These are phyloP conservation scores for Macrophya annulata DNA, from an alignment of 2,888 invertebrate species.

Conservation along the genomic window DNA sequence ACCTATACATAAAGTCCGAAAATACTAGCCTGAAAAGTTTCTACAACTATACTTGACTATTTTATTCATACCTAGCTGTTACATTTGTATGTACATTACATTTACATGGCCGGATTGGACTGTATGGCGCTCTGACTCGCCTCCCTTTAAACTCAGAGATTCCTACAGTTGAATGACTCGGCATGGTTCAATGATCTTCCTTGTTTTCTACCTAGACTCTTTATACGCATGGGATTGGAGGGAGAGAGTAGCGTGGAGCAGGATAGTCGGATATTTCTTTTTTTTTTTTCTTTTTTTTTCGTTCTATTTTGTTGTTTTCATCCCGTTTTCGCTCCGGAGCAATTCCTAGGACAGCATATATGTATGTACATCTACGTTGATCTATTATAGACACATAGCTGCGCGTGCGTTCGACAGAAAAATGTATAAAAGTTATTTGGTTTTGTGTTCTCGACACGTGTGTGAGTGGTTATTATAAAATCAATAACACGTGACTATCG, in stretches of 20 bases:
- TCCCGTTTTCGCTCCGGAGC: neutral
- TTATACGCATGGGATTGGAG: constrained; percentile 15
- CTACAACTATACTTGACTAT: neutral
- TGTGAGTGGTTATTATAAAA: constrained; percentile 21
- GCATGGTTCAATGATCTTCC: constrained; percentile 47
- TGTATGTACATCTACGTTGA: too few relatives aligned
- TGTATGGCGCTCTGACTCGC: neutral
- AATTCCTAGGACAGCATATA: neutral
- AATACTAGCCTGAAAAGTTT: constrained; percentile 15
- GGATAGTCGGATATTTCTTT: neutral
- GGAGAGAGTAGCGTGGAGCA: neutral
- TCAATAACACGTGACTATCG: constrained; percentile 50
- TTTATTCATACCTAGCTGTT: neutral
- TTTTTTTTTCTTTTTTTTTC: neutral
- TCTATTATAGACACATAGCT: neutral
- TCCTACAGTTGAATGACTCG: constrained; percentile 37
- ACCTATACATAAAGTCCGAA: neutral
- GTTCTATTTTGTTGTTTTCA: neutral
- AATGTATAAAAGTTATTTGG: neutral
- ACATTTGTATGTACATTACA: neutral
- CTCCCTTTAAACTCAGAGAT: constrained; percentile 1
- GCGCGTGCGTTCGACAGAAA: neutral
- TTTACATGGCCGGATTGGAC: neutral
- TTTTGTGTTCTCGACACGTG: neutral
- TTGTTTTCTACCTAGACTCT: constrained; percentile 29